These are phyloP conservation scores for Perdix hodgsoniae DNA, from an alignment of 2,797 vertebrate genomes.

Conservation along the genomic window DNA sequence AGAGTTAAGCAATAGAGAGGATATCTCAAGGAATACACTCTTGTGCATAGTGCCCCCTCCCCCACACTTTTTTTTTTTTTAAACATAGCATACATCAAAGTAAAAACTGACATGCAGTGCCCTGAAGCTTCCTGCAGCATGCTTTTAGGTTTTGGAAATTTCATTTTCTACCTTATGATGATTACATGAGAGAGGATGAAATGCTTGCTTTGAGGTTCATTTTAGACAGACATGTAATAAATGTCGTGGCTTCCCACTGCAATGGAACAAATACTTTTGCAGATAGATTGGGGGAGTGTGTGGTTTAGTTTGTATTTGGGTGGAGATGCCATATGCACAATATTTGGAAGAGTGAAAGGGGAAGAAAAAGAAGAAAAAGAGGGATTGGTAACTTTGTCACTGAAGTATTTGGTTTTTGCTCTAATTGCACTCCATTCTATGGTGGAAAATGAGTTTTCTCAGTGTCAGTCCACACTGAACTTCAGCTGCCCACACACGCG, in stretches of 20 bases:
- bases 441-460: constrained; percentile 58
- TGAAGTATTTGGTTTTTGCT: constrained; percentile 31
- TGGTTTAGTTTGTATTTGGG: constrained; percentile 7
- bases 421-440: constrained; percentile 26
- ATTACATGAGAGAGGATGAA: constrained; percentile 80
- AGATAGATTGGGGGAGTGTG: not conserved
- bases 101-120: constrained; percentile 73
- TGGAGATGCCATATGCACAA: not conserved
- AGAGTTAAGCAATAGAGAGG: constrained; percentile 71
- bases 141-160: constrained; percentile 82
- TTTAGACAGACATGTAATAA: constrained; percentile 80
- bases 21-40: constrained; percentile 69
- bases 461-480: not conserved
- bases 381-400: not conserved
- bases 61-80: not conserved
- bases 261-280: constrained; percentile 71
- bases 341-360: not conserved
- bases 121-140: constrained; percentile 80
- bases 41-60: constrained; percentile 6
- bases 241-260: constrained; percentile 72
- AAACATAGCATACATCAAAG: constrained; percentile 78
- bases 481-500: not conserved
- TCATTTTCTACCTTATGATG: constrained; percentile 81
- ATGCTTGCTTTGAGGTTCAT: constrained; percentile 80
- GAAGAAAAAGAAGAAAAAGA: constrained; percentile 3